Conservation (phyloP, 2,888 invertebrate genomes). For the Cotesia congregata region DNA sequence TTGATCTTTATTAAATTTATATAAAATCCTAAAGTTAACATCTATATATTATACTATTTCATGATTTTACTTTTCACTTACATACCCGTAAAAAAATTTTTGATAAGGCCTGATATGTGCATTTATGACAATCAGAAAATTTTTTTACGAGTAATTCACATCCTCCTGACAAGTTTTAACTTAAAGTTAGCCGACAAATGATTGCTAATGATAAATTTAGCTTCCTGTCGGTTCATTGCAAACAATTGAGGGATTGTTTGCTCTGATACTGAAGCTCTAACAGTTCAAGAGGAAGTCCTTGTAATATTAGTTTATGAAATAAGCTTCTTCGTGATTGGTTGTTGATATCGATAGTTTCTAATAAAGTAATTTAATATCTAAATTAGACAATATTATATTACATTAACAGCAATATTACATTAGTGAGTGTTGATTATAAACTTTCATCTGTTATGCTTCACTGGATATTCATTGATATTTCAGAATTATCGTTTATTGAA, state of each 20-base stretch:
- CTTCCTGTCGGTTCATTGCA: background rate
- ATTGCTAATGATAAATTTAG: background rate
- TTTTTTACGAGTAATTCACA: background rate
- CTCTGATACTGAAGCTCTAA: background rate
- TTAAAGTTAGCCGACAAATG: background rate
- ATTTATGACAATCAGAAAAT: too few relatives aligned
- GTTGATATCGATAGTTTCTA: background rate
- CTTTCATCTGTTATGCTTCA: background rate
- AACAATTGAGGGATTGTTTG: background rate
- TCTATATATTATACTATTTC: background rate
- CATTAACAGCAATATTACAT: background rate
- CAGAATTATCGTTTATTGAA: background rate
- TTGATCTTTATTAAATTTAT: background rate
- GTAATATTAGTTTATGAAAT: background rate
- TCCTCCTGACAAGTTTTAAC: background rate
- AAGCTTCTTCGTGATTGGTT: background rate
- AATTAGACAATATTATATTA: background rate
- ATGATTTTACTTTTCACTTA: too few relatives aligned
- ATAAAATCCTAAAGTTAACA: background rate
- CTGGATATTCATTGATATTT: background rate
- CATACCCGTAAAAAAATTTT: too few relatives aligned
- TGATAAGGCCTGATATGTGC: too few relatives aligned
- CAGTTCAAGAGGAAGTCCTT: background rate
- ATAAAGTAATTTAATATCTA: background rate
- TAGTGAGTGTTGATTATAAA: background rate